Evolutionary conservation across 2,797 vertebrate species (phyloP).

Genomic region (Mastacembelus armatus): DNA sequence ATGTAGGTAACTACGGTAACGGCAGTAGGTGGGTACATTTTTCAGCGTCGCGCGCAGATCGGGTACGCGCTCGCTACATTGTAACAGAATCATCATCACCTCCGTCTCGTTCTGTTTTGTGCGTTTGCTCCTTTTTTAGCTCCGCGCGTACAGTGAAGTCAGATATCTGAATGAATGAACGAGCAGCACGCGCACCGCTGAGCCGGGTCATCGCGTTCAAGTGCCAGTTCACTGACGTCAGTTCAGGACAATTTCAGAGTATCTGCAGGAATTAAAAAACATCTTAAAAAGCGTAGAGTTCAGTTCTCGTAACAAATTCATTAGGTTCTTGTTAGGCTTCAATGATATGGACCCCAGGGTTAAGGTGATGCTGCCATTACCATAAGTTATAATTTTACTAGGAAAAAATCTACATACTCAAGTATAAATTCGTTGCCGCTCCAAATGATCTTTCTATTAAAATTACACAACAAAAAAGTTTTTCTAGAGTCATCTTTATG

Average conservation of each 20-base stretch:
- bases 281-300: too few relatives aligned
- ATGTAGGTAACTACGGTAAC: slow-evolving; percentile 66
- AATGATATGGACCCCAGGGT: too few relatives aligned
- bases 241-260: not conserved
- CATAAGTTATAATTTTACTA: too few relatives aligned
- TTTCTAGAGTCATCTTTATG: too few relatives aligned
- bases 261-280: not conserved
- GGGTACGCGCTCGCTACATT: slow-evolving; percentile 24
- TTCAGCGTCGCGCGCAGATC: slow-evolving; percentile 17
- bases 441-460: too few relatives aligned
- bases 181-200: slow-evolving; percentile 42
- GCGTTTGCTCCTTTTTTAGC: not conserved
- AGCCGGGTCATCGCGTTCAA: slow-evolving; percentile 36
- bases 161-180: slow-evolving; percentile 35
- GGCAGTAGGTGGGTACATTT: slow-evolving; percentile 22
- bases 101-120: slow-evolving; percentile 3
- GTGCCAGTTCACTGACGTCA: slow-evolving; percentile 37
- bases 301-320: not conserved
- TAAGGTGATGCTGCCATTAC: too few relatives aligned
- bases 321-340: too few relatives aligned
- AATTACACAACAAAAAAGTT: too few relatives aligned
- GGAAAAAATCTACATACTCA: too few relatives aligned
- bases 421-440: too few relatives aligned
- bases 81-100: not conserved
- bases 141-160: slow-evolving; percentile 24